A percentile compares a stretch with the other conserved stretches of the same genome.
phyloP scores from a whole-genome alignment of 2,797 vertebrate genomes.

The Crenuchus spilurus region DNA sequence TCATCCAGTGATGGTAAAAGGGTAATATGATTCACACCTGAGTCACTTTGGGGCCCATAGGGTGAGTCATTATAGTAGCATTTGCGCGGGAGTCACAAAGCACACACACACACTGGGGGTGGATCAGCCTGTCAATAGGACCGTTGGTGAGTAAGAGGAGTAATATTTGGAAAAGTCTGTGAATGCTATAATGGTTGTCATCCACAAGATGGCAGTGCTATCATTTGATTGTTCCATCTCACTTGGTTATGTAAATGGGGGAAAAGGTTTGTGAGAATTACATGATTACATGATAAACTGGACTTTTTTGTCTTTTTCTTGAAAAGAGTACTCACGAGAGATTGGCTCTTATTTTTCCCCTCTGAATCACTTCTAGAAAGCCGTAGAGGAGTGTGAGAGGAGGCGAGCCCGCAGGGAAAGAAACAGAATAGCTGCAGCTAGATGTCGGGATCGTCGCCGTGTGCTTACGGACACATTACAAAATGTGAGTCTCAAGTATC shows the following conservation, averaged over 20 bases:
- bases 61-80: slow-evolving; percentile 50
- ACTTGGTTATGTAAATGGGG: slow-evolving; percentile 41
- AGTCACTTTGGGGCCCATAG: slow-evolving; percentile 45
- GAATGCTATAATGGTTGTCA: slow-evolving; percentile 8
- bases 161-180: slow-evolving; percentile 23
- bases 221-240: slow-evolving; percentile 1
- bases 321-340: slow-evolving; percentile 9
- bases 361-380: slow-evolving; percentile 61
- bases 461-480: slow-evolving; percentile 78
- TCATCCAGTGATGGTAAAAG: slow-evolving; percentile 58
- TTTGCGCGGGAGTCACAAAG: slow-evolving; percentile 49
- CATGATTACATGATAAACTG: slow-evolving; percentile 7
- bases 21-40: slow-evolving; percentile 54
- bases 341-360: slow-evolving; percentile 5
- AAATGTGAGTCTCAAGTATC: slow-evolving; percentile 61
- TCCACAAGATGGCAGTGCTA: slow-evolving; percentile 54
- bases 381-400: slow-evolving; percentile 74
- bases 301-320: not conserved
- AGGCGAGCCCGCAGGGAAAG: slow-evolving; percentile 75
- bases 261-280: slow-evolving; percentile 43
- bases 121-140: slow-evolving; percentile 24
- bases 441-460: slow-evolving; percentile 78
- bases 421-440: slow-evolving; percentile 80
- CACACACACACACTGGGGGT: slow-evolving; percentile 24
- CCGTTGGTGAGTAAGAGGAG: slow-evolving; percentile 51